Base-by-base conservation (phyloP, 2,888 invertebrate genomes). In the Ditylenchus weischeri region DNA sequence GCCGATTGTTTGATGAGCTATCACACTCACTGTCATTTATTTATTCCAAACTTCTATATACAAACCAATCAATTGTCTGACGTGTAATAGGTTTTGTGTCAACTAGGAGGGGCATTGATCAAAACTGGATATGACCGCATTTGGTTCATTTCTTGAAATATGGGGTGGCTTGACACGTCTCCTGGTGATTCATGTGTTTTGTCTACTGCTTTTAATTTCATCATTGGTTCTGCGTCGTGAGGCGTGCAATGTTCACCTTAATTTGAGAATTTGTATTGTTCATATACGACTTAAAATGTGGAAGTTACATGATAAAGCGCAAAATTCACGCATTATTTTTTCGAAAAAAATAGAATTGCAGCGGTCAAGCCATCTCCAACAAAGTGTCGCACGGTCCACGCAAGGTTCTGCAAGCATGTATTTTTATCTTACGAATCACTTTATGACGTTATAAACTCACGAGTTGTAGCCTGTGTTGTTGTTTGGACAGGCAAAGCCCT, bases 291-390 rank as follows among this genome's bases (percentile, higher is more conserved):
- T 29, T 29, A 29, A 29, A 29, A 29, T 29, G 2, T 11, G 8
- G 19, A 43, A 62, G 11, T 47, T 21, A 29, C 62, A 62, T 15
- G 62, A 43, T 57, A 57, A 51, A 15, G 72, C 66, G 58, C 72
- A 72, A 59, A 75, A 72, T 36, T 72, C 77, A 51, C 75, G 71
- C 82, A 82, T 82, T 50, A 82, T 80, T 66, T 76, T 75, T 69
- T 81, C 79, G 75, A 82, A 82, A 70, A 80, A 80, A 66, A 75
- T 77, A 38, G 79, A 79, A 18, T 74, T 71, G 65, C 82, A 82
- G 7, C 81, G 75, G 57, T 78, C 79, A 29, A 80, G 73, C 82
- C 82, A 82, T 35, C 79, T 69, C 76, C 77, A 82, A 62, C 82
- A 82, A 49, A 82, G 72, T 58, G 79, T 80, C 13, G 79, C 78